Base-by-base conservation (phyloP, 2,888 invertebrate species). In the Chouioia cunea region DNA sequence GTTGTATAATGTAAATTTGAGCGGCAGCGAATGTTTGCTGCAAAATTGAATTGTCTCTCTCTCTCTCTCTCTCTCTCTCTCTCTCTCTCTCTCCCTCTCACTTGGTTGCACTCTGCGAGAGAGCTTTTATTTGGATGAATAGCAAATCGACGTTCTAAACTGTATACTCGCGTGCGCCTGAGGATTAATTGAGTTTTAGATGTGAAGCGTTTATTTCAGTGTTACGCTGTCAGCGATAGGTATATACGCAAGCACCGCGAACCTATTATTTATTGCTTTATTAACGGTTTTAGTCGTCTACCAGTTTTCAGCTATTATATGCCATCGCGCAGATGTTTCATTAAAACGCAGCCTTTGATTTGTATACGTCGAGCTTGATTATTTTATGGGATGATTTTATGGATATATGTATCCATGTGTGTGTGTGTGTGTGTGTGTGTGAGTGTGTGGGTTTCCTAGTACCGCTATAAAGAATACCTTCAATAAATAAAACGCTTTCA, bases 1-100 rank as follows among this genome's bases (percentile, higher is more conserved):
- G 54, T 47, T 65, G 27, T 27, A 60, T 56, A 70, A 70, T 70
- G 70, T 60, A 70, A 70, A 70, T 65, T 59, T 27, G 58, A 58
- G 57, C 50, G 43, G 22, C 12, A 16, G n/a, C n/a, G n/a, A 58
- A 20, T n/a, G 48, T 27, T 43, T 20, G 22, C 12, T 54, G 62
- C 59, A 48, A 65, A 70, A 70, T 70, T 60, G 56, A 65, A 65
- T 60, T 62, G 48, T 62, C 65, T 70, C 43, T 52, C 36, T 27
- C 27, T 27, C n/a, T n/a, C n/a, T n/a, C n/a, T n/a, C n/a, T n/a
- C n/a, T n/a, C n/a, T n/a, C n/a, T n/a, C n/a, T n/a, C n/a, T n/a
- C n/a, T n/a, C n/a, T n/a, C n/a, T n/a, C n/a, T n/a, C n/a, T n/a
- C n/a, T n/a, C n/a, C n/a, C n/a, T n/a, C n/a, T n/a, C n/a, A n/a